Base-by-base conservation (phyloP, 2,888 invertebrate genomes). In the Oscheius sp. region DNA sequence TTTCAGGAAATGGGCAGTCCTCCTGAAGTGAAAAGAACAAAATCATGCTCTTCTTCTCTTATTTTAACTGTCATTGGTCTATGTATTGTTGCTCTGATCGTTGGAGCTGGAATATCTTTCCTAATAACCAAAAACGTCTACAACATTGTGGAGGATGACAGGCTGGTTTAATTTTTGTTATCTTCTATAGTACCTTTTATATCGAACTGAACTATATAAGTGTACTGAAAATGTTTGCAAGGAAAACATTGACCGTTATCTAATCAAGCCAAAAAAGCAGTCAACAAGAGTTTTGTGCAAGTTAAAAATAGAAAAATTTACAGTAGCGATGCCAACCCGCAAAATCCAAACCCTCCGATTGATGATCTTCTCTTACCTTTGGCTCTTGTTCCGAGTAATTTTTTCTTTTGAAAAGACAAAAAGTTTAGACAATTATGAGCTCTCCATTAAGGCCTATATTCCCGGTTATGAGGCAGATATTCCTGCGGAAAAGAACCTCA, bases 371-470 rank as follows among this genome's bases (percentile, higher is more conserved):
- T 50, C 2, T 27, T 65, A 3, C 65, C 65, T n/a, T 37, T 20
- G 15, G 29, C 52, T 10, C 53, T 61, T 25, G 27, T 2, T 29
- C 61, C 53, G 20, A 66, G 55, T 46, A 29, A 34, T 39, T 33
- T 29, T n/a, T 27, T 37, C 48, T 46, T 46, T 27, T 27, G n/a
- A 33, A 6, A 37, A 23, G 27, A 23, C 39, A n/a, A 6, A 50
- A 57, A 34, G 25, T 66, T 66, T 37, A 69, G 69, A 42, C 27
- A 76, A 71, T 69, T 84, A 84, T 66, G 78, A 83, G 34, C 69
- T 84, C 37, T 73, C 74, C 0, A 63, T 84, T 65, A 84, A 84
- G 64, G 74, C 81, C 8, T 82, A 83, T 69, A 69, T 85, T n/a
- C 85, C 85, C 6, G 85, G 85, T 5, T 84, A 81, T 58, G 82